Evolutionary conservation across 2,113 vertebrate species (phyloP), one percentile per base, ranked within the genome.

Genomic region (Actenoides hombroni): DNA sequence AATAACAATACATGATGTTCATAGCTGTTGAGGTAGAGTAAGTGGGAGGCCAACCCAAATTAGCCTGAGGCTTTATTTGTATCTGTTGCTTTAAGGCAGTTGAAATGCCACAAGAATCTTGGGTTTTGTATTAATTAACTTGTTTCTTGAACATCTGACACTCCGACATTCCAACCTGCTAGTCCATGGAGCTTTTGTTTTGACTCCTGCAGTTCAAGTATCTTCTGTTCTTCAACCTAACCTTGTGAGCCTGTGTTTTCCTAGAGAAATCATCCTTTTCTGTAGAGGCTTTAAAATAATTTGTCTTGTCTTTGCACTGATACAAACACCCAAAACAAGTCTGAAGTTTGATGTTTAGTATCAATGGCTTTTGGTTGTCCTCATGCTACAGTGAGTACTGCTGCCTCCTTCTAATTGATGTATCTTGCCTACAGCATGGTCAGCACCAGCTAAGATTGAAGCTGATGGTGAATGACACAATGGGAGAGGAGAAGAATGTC

Each of bases 401-500:
- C 20, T 75, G 57, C 11, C 18, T 81, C 13, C 65, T 67, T 10
- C 25, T 83, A 33, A 88, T 31, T 4, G 1, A 56, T 26, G 4
- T 76, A 11, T 85, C 9, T 53, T 21, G n/a, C 33, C 46, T 40
- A 23, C 11, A 98, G 98, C 16, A 80, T 33, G 95, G 70, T 10
- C 94, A 82, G 42, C 61, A 96, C 33, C 87, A 86, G 33, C 76
- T 98, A n/a, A 95, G 78, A n/a, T 14, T 98, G 73, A 87, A 9
- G 57, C n/a, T 98, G 68, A 10, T 60, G 25, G 18, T 95, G 31
- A 94, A 92, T 48, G 63, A 54, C 14, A 73, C 92, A 7, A 4
- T 17, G n/a, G 40, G 33, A 21, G 82, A 56, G 40, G 56, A 60
- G 31, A 39, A 17, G 9, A 94, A 88, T 3, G 2, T 70, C 6